Conservation (phyloP, 2,797 vertebrate species). For the Vultur gryphus region DNA sequence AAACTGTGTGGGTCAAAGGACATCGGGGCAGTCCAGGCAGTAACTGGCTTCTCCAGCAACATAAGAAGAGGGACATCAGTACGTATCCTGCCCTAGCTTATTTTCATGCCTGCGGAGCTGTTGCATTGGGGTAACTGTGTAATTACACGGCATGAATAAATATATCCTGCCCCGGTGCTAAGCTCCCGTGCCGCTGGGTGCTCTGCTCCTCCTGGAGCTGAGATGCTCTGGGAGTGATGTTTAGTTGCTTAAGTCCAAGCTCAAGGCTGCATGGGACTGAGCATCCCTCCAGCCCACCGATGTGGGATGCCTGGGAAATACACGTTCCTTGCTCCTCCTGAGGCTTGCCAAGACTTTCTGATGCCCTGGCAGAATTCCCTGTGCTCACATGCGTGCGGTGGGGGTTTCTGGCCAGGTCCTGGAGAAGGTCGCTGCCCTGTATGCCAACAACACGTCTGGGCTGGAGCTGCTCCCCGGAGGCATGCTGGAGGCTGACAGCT, state of each 20-base stretch:
- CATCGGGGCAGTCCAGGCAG: background rate
- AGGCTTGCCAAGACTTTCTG: background rate
- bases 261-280: background rate
- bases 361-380: background rate
- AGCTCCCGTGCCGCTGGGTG: accelerated
- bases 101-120: background rate
- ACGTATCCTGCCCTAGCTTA: background rate
- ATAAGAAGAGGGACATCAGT: background rate
- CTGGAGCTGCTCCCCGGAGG: constrained; percentile 90
- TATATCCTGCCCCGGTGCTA: background rate
- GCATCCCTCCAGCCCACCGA: background rate
- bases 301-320: background rate
- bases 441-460: constrained; percentile 75
- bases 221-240: background rate
- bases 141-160: background rate
- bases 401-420: constrained; percentile 8
- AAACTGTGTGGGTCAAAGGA: background rate
- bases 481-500: constrained; percentile 79
- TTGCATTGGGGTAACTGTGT: background rate
- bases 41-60: background rate
- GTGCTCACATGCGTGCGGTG: background rate
- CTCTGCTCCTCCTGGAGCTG: background rate
- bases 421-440: constrained; percentile 72
- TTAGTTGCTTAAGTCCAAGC: background rate
- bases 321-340: accelerated